Evolutionary conservation across 1,140 invertebrate genomes (phyloP), one percentile per base, ranked within the genome.

Genomic region (Musca domestica): DNA sequence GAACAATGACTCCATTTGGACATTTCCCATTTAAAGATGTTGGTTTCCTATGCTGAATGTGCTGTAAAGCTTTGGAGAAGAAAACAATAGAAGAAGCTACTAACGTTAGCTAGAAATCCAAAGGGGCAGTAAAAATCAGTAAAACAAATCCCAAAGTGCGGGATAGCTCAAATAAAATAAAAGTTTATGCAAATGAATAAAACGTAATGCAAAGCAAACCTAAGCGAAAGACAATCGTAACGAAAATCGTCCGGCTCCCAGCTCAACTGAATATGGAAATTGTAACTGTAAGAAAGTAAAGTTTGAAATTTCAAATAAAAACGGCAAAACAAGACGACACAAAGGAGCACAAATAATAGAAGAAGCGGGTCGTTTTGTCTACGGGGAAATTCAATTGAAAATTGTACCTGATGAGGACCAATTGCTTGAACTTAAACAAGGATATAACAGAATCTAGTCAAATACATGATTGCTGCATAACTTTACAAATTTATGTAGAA

Each of bases 171-270:
- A 41, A 41, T 41, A 67, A 64, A 68, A 68, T 68, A 68, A 68
- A 68, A 68, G 61, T 68, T 68, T 64, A 68, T 68, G 67, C 67
- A 68, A 68, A 68, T 68, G 67, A 47, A 56, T 49, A 68, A 68
- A 48, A 58, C 61, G 51, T 14, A 47, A 61, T 61, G 56, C 56
- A 61, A 61, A 61, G 56, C 52, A 64, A 68, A 68, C 49, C 41
- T 64, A 68, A 67, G 65, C 56, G 52, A 34, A 67, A 54, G 65
- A 49, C 47, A 68, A 68, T 64, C 49, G 49, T 61, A 64, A 41
- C 49, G 30, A 68, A 25, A 47, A 30, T n/a, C n/a, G 22, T 67
- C 52, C 52, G 19, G n/a, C n/a, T n/a, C n/a, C n/a, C 46, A n/a
- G 22, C 7, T 15, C n/a, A 19, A 27, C n/a, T 23, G 30, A 3